phyloP scores from a whole-genome alignment of 2,888 invertebrate species.

The Yponomeuta evonymella region DNA sequence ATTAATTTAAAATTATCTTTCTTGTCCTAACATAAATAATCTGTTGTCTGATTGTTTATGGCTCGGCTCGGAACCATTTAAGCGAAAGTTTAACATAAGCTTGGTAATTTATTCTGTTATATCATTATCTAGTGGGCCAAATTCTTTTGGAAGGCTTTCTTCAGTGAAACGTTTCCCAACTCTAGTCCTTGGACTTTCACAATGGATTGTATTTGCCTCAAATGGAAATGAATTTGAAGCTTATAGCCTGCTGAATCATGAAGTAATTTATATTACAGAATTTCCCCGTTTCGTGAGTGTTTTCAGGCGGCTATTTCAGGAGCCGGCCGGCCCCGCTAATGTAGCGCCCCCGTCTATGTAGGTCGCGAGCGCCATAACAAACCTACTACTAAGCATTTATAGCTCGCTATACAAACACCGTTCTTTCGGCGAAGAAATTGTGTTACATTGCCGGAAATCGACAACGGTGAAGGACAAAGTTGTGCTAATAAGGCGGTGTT shows the following conservation, averaged over 20 bases:
- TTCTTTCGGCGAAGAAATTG: neutral
- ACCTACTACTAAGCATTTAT: conserved; percentile 33
- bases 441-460: neutral
- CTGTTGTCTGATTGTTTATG: no score
- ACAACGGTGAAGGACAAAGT: no score
- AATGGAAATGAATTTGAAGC: neutral
- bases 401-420: conserved; percentile 13
- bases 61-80: no score
- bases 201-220: neutral
- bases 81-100: no score
- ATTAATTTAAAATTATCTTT: no score
- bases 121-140: neutral
- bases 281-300: neutral
- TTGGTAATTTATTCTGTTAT: no score
- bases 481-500: no score
- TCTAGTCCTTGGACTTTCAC: neutral
- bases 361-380: conserved; percentile 17
- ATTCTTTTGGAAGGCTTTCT: neutral
- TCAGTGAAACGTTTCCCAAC: neutral
- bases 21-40: no score
- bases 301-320: neutral
- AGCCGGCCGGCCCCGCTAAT: neutral
- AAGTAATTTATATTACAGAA: neutral
- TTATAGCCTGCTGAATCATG: neutral
- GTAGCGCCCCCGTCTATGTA: conserved; percentile 2